Evolutionary conservation across 1,140 invertebrate species (phyloP), one percentile per base, ranked within the genome.

Genomic region (Octopus bimaculoides): DNA sequence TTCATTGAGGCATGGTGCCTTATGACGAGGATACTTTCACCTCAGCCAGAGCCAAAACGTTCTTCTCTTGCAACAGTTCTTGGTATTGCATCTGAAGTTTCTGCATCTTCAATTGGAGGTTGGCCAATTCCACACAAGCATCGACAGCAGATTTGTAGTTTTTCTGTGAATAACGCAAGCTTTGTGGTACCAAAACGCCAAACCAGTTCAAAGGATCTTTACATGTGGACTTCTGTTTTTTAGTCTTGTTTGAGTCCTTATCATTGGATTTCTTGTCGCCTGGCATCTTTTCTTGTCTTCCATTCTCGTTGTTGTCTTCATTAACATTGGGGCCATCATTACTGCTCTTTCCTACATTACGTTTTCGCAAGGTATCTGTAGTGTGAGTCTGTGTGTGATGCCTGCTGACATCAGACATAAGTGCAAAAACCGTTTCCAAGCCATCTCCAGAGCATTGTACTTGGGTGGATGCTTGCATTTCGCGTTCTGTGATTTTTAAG

Each of bases 111-210:
- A 14, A n/a, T 20, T 69, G 66, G 5, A 85, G 69, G 75, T 85
- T 84, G 54, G 82, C 82, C 61, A 85, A 78, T 41, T 78, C 78
- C 7, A 82, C 80, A 56, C 52, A 54, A n/a, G 14, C 54, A 10
- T 85, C 78, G 41, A 84, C 17, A 5, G 82, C 82, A 14, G 78
- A 55, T 77, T 84, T 82, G 79, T 86, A 87, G 71, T 80, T 78
- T 1, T 26, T 71, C 76, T 87, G 86, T 75, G 85, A 84, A n/a
- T 86, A 82, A 66, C 85, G 66, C 66, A 87, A 76, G 76, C 75
- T 78, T 78, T 87, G 86, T 14, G 86, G 86, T n/a, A 87, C 86
- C 20, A 87, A 78, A 26, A 87, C 84, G 10, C 86, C 86, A 86
- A 87, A 87, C 86, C 86, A 87, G 69, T 83, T 85, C 5, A 87